Evolutionary conservation across 2,888 invertebrate species (phyloP).

Genomic region (Phanerotoma sp.): DNA sequence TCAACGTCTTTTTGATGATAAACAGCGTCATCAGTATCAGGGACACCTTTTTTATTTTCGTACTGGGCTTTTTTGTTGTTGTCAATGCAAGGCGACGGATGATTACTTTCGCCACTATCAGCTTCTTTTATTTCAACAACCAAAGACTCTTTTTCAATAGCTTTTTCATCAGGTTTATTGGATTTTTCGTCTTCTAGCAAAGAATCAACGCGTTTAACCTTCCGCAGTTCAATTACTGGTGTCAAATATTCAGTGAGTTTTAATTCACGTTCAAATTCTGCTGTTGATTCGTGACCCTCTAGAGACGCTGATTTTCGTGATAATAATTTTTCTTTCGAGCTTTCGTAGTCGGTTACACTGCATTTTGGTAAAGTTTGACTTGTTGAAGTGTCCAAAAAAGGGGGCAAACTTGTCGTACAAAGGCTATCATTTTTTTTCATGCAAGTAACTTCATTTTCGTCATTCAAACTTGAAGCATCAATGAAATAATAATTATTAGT

Average conservation of each 20-base stretch:
- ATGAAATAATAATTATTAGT: conserved; percentile 70
- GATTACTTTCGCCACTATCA: conserved; percentile 54
- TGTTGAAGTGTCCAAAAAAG: too few relatives aligned
- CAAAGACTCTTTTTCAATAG: conserved; percentile 49
- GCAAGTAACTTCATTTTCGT: conserved; percentile 59
- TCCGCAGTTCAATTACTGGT: conserved; percentile 41
- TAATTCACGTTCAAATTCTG: conserved; percentile 50
- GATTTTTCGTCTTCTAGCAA: conserved; percentile 38
- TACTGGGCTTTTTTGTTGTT: conserved; percentile 39
- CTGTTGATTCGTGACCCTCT: conserved; percentile 43
- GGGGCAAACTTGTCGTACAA: too few relatives aligned
- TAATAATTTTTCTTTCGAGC: too few relatives aligned
- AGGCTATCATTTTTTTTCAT: too few relatives aligned
- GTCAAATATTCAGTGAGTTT: conserved; percentile 48
- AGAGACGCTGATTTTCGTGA: conserved; percentile 36
- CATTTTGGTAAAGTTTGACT: too few relatives aligned
- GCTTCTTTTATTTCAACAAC: conserved; percentile 55
- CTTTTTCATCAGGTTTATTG: conserved; percentile 37
- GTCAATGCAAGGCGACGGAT: conserved; percentile 54
- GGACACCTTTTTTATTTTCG: conserved; percentile 25
- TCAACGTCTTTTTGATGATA: conserved; percentile 4
- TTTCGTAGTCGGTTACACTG: too few relatives aligned
- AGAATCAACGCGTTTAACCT: conserved; percentile 40
- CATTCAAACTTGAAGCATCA: conserved; percentile 73
- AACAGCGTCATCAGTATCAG: conserved; percentile 32